Evolutionary conservation across 2,888 invertebrate species (phyloP), one percentile per base, ranked within the genome.

Genomic region (Venusia cambrica): DNA sequence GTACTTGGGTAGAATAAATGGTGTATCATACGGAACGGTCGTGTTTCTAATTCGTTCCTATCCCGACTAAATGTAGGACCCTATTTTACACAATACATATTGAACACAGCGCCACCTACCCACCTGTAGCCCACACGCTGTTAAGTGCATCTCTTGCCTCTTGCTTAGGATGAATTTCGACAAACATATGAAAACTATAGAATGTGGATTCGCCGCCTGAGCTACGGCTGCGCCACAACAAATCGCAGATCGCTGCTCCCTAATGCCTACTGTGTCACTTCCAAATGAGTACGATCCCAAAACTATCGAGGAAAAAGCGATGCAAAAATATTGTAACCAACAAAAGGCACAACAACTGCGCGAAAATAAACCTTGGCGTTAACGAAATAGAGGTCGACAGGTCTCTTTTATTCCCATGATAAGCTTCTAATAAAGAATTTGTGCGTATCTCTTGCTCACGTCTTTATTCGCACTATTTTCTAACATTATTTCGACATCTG

Each of bases 401-500:
- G 9, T 8, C 6, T 31, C 17, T 25, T 13, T 28, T 16, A 15
- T 20, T 25, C 10, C 7, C 5, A 6, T 20, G 37, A 30, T 34
- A 35, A 31, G 27, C 28, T 34, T 16, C 7, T 34, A 30, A 36
- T 30, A 29, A 4, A 32, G 33, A 28, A 34, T 31, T 43, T 28
- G 31, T 27, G 30, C 21, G 28, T 40, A 38, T 33, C 35, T 45
- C 43, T 43, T 40, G 44, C 38, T 45, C 39, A 41, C 33, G 42
- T 41, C 31, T 49, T 38, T 39, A 35, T 40, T 48, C 37, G 29
- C 45, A 45, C 37, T 38, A 34, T 38, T 29, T 39, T 36, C 38
- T 35, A 35, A 51, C 38, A 41, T 48, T 51, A 48, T 48, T 51
- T 51, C 41, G 35, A 37, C 43, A 51, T 51, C 40, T 43, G 40